Conservation (phyloP, 1,140 invertebrate species). For the Hypsibius dujardini region DNA sequence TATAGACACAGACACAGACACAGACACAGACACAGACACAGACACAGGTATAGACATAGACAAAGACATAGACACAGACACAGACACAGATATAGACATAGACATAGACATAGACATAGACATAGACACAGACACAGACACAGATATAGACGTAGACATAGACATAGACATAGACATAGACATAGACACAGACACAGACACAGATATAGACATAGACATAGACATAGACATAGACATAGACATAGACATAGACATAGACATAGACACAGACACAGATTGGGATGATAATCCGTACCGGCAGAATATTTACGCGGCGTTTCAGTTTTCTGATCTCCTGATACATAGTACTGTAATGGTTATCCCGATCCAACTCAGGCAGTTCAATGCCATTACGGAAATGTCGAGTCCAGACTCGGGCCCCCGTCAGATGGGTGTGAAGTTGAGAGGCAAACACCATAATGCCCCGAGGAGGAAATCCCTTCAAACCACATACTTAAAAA, state of each 20-base stretch:
- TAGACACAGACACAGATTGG: background rate
- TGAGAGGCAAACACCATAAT: constrained; percentile 89
- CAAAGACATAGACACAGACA: too few species aligned
- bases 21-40: too few species aligned
- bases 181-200: too few species aligned
- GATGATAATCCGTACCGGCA: constrained; percentile 48
- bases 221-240: background rate
- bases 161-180: too few species aligned
- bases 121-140: background rate
- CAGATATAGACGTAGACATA: background rate
- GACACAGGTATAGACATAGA: too few species aligned
- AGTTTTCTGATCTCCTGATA: constrained; percentile 89
- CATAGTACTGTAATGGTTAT: constrained; percentile 90
- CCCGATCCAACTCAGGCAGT: constrained; percentile 64
- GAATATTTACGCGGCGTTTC: constrained; percentile 52
- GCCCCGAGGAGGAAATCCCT: constrained; percentile 60
- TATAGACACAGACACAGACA: too few species aligned
- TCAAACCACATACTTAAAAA: background rate
- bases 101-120: background rate
- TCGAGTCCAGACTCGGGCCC: constrained; percentile 58
- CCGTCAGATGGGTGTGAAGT: constrained; percentile 86
- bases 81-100: background rate
- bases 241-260: background rate
- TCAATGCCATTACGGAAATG: constrained; percentile 57
- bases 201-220: background rate